Base-by-base conservation (phyloP, 1,140 invertebrate species). In the Cherax quadricarinatus region DNA sequence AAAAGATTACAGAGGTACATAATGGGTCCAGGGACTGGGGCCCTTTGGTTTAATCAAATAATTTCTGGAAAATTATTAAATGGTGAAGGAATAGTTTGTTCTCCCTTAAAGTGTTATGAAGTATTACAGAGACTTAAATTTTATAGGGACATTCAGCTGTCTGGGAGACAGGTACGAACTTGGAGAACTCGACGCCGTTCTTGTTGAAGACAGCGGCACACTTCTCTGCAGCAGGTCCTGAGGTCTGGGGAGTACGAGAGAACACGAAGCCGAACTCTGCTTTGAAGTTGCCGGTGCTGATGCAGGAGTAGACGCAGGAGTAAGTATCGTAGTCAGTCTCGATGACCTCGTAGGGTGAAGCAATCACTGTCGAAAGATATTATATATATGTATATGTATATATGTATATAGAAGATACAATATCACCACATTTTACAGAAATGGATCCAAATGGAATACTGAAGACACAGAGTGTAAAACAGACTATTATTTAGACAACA, bases 221-320 rank as follows among this genome's bases (percentile, higher is more conserved):
- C 24, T 75, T 75, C 70, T 75, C n/a, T 0, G 9, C n/a, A n/a
- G 70, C 70, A n/a, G 24, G 70, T 75, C 70, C 70, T 30, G n/a
- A 24, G n/a, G 70, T 75, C 70, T 75, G n/a, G 24, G 70, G 70
- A 5, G 24, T 30, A 0, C 70, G 70, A n/a, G 70, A 75, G n/a
- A 75, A 75, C 0, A 75, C 70, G 70, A 75, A 75, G 70, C n/a
- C 70, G 24, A 75, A 75, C 70, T 75, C 70, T 21, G n/a, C 0
- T 12, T 75, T 75, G 70, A 41, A 75, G 70, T 75, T 75, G 24
- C 30, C 70, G 24, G 70, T 75, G 24, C n/a, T 30, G n/a, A 75
- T 75, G 21, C 70, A 75, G 21, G 70, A 75, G 24, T 75, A 75
- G 70, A 75, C 70, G 70, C 70, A 75, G 70, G 70, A 75, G 70